phyloP scores from a whole-genome alignment of 2,888 invertebrate genomes.

The Patella depressa region DNA sequence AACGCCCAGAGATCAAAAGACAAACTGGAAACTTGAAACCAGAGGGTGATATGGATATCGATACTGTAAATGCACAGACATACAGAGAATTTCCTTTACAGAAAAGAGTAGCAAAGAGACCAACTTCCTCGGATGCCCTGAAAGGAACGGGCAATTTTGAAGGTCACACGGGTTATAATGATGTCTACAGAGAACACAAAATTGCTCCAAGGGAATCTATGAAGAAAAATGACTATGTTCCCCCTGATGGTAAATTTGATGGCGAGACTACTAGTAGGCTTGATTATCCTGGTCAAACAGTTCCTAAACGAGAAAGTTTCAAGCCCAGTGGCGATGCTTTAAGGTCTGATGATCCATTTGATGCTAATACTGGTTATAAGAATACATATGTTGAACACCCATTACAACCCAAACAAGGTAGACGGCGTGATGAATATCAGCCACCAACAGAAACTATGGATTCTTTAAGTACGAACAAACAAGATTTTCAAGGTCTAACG shows the following conservation, averaged over 20 bases:
- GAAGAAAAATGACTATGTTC: slow-evolving; percentile 31
- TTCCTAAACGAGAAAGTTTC: slow-evolving; percentile 41
- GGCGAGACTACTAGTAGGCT: slow-evolving; percentile 51
- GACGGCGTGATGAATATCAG: slow-evolving; percentile 45
- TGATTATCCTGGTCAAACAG: slow-evolving; percentile 50
- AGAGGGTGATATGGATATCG: slow-evolving; percentile 64
- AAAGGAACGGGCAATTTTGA: slow-evolving; percentile 28
- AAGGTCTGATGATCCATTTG: slow-evolving; percentile 56
- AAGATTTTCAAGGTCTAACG: slow-evolving; percentile 45
- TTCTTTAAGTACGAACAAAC: slow-evolving; percentile 48
- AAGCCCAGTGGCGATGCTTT: slow-evolving; percentile 49
- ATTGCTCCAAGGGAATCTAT: slow-evolving; percentile 13
- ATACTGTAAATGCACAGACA: slow-evolving; percentile 63
- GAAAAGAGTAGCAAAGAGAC: neutral
- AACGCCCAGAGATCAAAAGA: slow-evolving; percentile 56
- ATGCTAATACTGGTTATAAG: slow-evolving; percentile 59
- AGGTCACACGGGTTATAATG: slow-evolving; percentile 15
- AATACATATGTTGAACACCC: slow-evolving; percentile 58
- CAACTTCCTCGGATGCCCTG: slow-evolving; percentile 2
- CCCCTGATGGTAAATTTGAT: slow-evolving; percentile 52
- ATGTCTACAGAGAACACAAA: slow-evolving; percentile 32
- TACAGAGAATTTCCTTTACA: slow-evolving; percentile 59
- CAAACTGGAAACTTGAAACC: slow-evolving; percentile 63
- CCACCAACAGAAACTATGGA: slow-evolving; percentile 54
- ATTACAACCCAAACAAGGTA: slow-evolving; percentile 41